Evolutionary conservation across 2,888 invertebrate species (phyloP).

Genomic region (Agrochola lychnidis): DNA sequence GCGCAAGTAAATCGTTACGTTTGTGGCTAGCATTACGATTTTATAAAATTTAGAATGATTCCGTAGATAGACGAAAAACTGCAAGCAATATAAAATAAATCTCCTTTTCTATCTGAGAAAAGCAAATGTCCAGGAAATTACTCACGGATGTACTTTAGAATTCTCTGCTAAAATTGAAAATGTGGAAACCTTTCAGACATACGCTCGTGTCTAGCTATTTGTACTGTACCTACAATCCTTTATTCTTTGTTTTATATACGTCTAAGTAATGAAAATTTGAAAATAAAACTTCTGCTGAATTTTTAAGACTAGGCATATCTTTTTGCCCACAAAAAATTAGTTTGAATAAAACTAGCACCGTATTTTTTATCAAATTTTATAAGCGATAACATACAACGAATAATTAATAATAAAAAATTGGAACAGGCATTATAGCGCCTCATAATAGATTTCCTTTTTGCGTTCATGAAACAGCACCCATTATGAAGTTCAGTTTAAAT

Average conservation of each 20-base stretch:
- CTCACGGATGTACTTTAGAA: slow-evolving; percentile 55
- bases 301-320: background rate
- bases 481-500: background rate
- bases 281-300: background rate
- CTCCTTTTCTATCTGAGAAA: slow-evolving; percentile 41
- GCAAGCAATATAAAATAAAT: slow-evolving; percentile 53
- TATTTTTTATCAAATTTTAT: background rate
- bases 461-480: background rate
- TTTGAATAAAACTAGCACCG: background rate
- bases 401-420: background rate
- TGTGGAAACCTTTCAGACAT: slow-evolving; percentile 39
- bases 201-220: slow-evolving; percentile 10
- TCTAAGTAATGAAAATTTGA: background rate
- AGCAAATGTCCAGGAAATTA: slow-evolving; percentile 64
- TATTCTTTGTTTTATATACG: background rate
- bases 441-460: background rate
- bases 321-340: background rate
- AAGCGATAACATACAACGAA: no score
- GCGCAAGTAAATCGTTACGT: no score
- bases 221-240: background rate
- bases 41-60: slow-evolving; percentile 13
- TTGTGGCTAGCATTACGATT: background rate
- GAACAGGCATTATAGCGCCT: background rate
- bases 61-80: slow-evolving; percentile 28
- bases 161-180: slow-evolving; percentile 57